Evolutionary conservation across 2,113 vertebrate genomes (phyloP).

Genomic region (Amazona vittata): DNA sequence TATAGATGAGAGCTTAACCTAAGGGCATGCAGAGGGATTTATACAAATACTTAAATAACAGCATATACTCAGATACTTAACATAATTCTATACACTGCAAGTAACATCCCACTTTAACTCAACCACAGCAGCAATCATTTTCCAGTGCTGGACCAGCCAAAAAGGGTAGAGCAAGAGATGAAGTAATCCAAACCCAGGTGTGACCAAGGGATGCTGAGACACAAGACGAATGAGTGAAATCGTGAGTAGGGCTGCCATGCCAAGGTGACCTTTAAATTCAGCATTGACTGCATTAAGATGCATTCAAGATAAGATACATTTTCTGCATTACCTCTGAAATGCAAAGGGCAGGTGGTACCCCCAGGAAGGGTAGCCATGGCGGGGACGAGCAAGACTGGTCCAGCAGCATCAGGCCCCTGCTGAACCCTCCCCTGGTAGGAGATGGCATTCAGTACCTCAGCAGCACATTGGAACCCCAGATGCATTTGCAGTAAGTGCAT

Average conservation of each 20-base stretch:
- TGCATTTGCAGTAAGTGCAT: no score
- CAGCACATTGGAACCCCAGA: rapidly evolving
- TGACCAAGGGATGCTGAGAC: neutral
- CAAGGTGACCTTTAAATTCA: neutral
- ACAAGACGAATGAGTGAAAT: neutral
- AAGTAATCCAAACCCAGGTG: neutral
- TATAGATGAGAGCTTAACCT: neutral
- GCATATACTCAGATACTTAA: neutral
- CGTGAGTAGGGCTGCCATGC: rapidly evolving
- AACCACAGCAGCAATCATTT: neutral
- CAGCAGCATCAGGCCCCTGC: neutral
- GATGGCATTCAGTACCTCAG: rapidly evolving
- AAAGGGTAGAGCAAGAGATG: neutral
- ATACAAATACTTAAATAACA: neutral
- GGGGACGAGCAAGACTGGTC: neutral
- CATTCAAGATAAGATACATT: neutral
- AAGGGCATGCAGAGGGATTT: neutral
- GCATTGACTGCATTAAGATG: neutral
- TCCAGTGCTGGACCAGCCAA: neutral
- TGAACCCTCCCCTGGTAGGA: neutral
- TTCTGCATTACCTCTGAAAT: neutral
- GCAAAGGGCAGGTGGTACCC: neutral
- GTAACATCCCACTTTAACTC: neutral
- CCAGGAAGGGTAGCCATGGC: neutral
- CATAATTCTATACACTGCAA: neutral